Evolutionary conservation across 2,113 vertebrate genomes (phyloP).

Genomic region (Eretmodus cyanostictus): DNA sequence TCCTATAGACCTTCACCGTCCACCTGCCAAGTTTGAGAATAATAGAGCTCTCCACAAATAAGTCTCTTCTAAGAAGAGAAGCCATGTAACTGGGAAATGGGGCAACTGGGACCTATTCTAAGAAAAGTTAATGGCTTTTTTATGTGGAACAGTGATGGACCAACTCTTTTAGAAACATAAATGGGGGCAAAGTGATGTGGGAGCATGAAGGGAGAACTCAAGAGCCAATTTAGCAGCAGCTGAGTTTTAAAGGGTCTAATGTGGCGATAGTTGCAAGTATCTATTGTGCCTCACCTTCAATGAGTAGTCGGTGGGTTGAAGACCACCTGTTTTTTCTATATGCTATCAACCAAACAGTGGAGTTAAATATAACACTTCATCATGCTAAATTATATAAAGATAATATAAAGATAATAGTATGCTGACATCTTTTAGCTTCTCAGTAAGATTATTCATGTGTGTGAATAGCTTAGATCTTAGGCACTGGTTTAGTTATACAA

Average conservation of each 20-base stretch:
- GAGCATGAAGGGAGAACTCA: background rate
- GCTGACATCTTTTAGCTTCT: background rate
- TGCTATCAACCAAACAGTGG: background rate
- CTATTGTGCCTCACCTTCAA: background rate
- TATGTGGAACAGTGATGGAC: conserved; percentile 27
- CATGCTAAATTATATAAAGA: background rate
- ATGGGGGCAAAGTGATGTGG: conserved; percentile 2
- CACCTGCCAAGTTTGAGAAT: background rate
- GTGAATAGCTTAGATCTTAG: background rate
- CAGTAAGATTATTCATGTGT: background rate
- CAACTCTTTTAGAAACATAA: conserved; percentile 9
- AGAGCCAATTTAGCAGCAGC: conserved; percentile 8
- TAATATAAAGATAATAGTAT: background rate
- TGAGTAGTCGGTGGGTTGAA: background rate
- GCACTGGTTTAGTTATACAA: background rate
- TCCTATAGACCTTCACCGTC: background rate
- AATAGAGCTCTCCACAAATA: conserved; percentile 31
- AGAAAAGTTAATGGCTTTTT: conserved; percentile 40
- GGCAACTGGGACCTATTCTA: conserved; percentile 17
- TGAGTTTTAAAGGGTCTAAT: background rate
- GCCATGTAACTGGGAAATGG: background rate
- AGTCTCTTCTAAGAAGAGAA: conserved; percentile 26
- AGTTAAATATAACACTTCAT: background rate
- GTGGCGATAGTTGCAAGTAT: background rate
- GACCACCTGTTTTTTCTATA: background rate